Base-by-base conservation (phyloP, 2,888 invertebrate genomes). In the Netelia virgata region DNA sequence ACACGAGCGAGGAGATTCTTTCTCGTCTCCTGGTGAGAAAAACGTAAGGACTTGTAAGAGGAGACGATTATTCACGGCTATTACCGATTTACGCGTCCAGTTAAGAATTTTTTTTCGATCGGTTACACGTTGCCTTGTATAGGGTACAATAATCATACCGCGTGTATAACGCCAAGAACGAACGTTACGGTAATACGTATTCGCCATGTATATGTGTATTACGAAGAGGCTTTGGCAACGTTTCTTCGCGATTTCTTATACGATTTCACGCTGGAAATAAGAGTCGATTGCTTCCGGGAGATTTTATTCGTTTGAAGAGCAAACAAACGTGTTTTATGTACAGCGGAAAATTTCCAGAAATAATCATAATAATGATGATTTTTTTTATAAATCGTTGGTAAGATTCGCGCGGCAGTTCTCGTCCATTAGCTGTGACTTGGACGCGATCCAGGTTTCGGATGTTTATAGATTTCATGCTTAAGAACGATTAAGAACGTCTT, bases 51-150 rank as follows among this genome's bases (percentile, higher is more conserved):
- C 87, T 90, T 88, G 89, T 88, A 90, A 91, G 90, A 89, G 89
- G 88, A 87, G 88, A 79, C 90, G 91, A 92, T 92, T 91, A 92
- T 91, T 89, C 89, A 88, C 87, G 90, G 84, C 89, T 88, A 92
- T 92, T 91, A 92, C 92, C 91, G 89, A 92, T 92, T 92, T 90
- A 90, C 90, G 55, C 82, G 86, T 90, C 87, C 90, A 89, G 91
- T 92, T 92, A 91, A 91, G 90, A 88, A 90, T 91, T 92, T 91
- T 92, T 91, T 72, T 41, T 23, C 91, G 89, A 91, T 90, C 91
- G 90, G 88, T 90, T 91, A 90, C 89, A 88, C 88, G 88, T 68
- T 73, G 50, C 75, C 77, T 72, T 82, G 75, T 61, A 69, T 14
- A 36, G 5, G n/a, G 16, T 63, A 69, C 53, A 76, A 82, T 82